These are phyloP conservation scores for Microctenopoma steveboyesi DNA, from an alignment of 2,797 vertebrate genomes.

Conservation along the genomic window DNA sequence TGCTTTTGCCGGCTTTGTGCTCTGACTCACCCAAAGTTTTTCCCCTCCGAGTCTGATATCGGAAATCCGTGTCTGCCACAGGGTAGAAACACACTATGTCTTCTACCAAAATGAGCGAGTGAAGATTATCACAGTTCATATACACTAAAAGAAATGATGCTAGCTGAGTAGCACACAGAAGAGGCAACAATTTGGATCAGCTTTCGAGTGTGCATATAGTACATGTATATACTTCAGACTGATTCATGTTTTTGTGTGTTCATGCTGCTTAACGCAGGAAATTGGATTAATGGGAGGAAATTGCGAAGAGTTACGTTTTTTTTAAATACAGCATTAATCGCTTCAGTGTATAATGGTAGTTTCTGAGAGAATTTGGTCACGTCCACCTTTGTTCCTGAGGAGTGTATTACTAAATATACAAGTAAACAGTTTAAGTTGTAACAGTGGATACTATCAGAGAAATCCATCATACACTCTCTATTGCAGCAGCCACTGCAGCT, in stretches of 20 bases:
- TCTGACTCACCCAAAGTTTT: constrained; percentile 63
- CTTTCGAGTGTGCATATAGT: constrained; percentile 28
- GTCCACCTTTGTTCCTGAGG: constrained; percentile 87
- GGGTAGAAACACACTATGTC: constrained; percentile 64
- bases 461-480: constrained; percentile 39
- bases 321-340: constrained; percentile 40
- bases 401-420: constrained; percentile 79
- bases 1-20: constrained; percentile 44
- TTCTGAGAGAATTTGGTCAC: constrained; percentile 83
- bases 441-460: constrained; percentile 50
- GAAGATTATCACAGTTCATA: constrained; percentile 70
- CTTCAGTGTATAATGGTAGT: constrained; percentile 58
- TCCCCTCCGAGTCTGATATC: constrained; percentile 58
- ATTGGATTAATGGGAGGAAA: constrained; percentile 35
- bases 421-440: constrained; percentile 69
- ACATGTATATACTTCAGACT: background rate
- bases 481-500: constrained; percentile 38
- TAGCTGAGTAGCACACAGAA: constrained; percentile 33
- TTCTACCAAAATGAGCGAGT: constrained; percentile 62
- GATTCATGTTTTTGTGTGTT: constrained; percentile 33
- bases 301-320: constrained; percentile 8
- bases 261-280: constrained; percentile 13
- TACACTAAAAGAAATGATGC: constrained; percentile 55
- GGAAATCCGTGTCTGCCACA: constrained; percentile 61
- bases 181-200: constrained; percentile 58